Conservation (phyloP, 2,113 vertebrate genomes). For the Glaucomys volans region DNA sequence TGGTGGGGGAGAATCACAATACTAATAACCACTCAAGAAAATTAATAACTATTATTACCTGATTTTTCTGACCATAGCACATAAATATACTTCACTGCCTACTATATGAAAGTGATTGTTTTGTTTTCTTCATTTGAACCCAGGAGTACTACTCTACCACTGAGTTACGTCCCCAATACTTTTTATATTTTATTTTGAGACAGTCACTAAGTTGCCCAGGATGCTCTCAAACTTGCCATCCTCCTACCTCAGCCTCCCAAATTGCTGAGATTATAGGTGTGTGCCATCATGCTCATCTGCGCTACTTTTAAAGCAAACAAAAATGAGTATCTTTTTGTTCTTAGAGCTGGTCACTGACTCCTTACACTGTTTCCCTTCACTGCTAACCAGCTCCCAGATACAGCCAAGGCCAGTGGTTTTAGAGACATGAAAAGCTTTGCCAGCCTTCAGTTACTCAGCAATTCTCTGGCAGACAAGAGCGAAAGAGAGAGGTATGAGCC, state of each 20-base stretch:
- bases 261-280: not conserved
- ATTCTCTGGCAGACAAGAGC: slow-evolving; percentile 90
- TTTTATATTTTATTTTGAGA: not conserved
- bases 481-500: slow-evolving; percentile 94
- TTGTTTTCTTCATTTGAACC: not conserved
- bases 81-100: not conserved
- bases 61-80: slow-evolving; percentile 6
- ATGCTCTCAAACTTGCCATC: not conserved
- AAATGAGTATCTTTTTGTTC: not conserved
- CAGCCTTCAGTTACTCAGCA: slow-evolving; percentile 91
- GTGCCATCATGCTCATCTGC: not conserved
- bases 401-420: slow-evolving; percentile 90
- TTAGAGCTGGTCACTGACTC: not conserved
- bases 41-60: not conserved
- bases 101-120: too few species aligned
- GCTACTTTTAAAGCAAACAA: not conserved
- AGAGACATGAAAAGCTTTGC: slow-evolving; percentile 91
- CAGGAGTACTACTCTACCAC: not conserved
- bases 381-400: too few species aligned
- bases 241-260: not conserved
- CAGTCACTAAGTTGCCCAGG: not conserved
- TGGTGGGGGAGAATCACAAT: not conserved
- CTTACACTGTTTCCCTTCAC: not conserved
- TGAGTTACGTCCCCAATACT: not conserved
- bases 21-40: slow-evolving; percentile 31